A percentile compares a stretch with the other conserved stretches of the same genome.
These are phyloP conservation scores for Rhinophrynus dorsalis DNA, from an alignment of 2,797 vertebrate genomes.

Conservation along the genomic window DNA sequence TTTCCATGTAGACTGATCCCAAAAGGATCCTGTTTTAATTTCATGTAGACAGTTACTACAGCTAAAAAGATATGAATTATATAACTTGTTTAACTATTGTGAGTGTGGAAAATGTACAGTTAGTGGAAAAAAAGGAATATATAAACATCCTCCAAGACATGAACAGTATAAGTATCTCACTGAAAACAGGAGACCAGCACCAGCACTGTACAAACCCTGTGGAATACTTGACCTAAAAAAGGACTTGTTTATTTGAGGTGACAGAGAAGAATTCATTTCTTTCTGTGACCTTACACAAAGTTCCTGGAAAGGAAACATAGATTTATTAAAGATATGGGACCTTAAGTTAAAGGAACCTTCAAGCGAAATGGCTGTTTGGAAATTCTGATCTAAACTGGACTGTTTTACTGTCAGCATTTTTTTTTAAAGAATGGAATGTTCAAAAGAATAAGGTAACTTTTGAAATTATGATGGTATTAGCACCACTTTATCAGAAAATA, in stretches of 20 bases:
- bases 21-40: too few species aligned
- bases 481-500: too few species aligned
- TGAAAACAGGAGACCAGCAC: not conserved
- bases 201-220: not conserved
- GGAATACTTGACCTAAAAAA: constrained; percentile 21
- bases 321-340: not conserved
- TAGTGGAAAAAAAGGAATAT: not conserved
- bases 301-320: constrained; percentile 1
- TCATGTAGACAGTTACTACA: not conserved
- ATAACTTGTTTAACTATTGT: constrained; percentile 6
- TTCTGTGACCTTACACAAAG: not conserved
- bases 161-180: not conserved
- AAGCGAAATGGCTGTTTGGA: too few species aligned
- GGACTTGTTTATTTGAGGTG: constrained; percentile 1
- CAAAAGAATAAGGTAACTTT: too few species aligned
- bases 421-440: too few species aligned
- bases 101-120: not conserved
- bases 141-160: not conserved
- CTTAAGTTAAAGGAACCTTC: too few species aligned
- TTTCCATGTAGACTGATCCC: too few species aligned
- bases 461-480: too few species aligned
- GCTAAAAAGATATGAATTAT: not conserved
- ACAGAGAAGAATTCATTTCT: not conserved
- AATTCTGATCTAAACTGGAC: too few species aligned
- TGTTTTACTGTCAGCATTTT: too few species aligned